Conservation (phyloP, 2,797 vertebrate species). For the Ctenopoma multispine region DNA sequence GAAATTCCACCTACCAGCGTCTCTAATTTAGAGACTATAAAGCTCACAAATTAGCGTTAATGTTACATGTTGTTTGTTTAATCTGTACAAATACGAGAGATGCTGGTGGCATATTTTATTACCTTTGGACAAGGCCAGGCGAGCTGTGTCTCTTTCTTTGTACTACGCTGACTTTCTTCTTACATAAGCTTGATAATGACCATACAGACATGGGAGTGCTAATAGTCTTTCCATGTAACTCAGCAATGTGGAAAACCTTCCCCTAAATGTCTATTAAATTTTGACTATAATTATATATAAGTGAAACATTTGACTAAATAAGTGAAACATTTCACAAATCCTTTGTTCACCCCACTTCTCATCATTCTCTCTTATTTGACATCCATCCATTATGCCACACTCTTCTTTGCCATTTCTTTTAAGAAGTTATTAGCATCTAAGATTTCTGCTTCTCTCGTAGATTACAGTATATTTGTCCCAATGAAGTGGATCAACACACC, state of each 20-base stretch:
- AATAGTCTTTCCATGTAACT: not conserved
- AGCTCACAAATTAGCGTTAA: not conserved
- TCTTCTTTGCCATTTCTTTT: too few species aligned
- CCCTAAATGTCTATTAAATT: not conserved
- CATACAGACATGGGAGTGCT: not conserved
- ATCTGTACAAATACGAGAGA: not conserved
- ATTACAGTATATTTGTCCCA: slow-evolving; percentile 38
- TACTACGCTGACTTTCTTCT: not conserved
- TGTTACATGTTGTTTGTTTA: not conserved
- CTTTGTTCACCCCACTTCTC: not conserved
- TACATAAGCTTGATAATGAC: not conserved
- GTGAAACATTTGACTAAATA: not conserved
- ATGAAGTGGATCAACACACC: slow-evolving; percentile 16
- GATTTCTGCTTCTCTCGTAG: slow-evolving; percentile 10
- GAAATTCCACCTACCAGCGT: not conserved
- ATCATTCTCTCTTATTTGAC: slow-evolving; percentile 17
- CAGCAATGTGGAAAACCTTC: not conserved
- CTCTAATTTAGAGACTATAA: not conserved
- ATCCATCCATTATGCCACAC: slow-evolving; percentile 14
- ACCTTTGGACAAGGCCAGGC: not conserved
- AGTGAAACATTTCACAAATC: not conserved
- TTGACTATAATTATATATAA: not conserved
- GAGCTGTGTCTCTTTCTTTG: too few species aligned
- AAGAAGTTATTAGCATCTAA: slow-evolving; percentile 12
- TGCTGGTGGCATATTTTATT: not conserved